Evolutionary conservation across 2,888 invertebrate species (phyloP).

Genomic region (Xanthorhoe spadicearia): DNA sequence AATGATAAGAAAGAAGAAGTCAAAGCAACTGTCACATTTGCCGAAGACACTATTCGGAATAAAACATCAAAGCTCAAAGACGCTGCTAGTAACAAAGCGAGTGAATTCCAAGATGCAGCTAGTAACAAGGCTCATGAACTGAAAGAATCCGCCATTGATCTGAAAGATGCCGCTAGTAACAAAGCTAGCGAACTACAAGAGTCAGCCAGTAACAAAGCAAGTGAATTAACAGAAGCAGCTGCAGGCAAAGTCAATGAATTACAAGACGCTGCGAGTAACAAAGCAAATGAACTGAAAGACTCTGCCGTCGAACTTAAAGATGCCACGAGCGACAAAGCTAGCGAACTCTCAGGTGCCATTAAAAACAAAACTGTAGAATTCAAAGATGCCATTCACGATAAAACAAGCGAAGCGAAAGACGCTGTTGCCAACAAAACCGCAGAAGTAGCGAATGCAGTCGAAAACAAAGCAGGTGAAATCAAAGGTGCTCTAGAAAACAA

Average conservation of each 20-base stretch:
- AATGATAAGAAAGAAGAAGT: conserved; percentile 46
- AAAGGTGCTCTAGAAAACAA: conserved; percentile 47
- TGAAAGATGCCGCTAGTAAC: conserved; percentile 45
- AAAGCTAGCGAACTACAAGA: conserved; percentile 48
- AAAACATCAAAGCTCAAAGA: conserved; percentile 46
- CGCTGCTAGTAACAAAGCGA: conserved; percentile 42
- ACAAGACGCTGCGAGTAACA: conserved; percentile 50
- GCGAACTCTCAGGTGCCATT: conserved; percentile 47
- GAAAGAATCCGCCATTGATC: conserved; percentile 40
- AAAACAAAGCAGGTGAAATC: conserved; percentile 45
- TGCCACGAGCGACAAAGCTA: conserved; percentile 45
- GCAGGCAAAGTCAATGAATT: conserved; percentile 54
- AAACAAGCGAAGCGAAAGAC: conserved; percentile 43
- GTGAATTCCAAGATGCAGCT: conserved; percentile 42
- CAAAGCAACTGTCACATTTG: conserved; percentile 38
- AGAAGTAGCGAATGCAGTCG: conserved; percentile 46
- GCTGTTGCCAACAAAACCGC: conserved; percentile 42
- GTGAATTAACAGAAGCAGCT: conserved; percentile 47
- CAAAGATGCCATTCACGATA: conserved; percentile 49
- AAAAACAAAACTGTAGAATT: conserved; percentile 45
- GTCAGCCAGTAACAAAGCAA: conserved; percentile 46
- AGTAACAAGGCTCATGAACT: conserved; percentile 51
- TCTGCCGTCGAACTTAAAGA: conserved; percentile 44
- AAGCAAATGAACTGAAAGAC: conserved; percentile 50
- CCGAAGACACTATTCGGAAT: conserved; percentile 49